Base-by-base conservation (phyloP, 2,797 vertebrate genomes). In the Catamblyrhynchus diadema region DNA sequence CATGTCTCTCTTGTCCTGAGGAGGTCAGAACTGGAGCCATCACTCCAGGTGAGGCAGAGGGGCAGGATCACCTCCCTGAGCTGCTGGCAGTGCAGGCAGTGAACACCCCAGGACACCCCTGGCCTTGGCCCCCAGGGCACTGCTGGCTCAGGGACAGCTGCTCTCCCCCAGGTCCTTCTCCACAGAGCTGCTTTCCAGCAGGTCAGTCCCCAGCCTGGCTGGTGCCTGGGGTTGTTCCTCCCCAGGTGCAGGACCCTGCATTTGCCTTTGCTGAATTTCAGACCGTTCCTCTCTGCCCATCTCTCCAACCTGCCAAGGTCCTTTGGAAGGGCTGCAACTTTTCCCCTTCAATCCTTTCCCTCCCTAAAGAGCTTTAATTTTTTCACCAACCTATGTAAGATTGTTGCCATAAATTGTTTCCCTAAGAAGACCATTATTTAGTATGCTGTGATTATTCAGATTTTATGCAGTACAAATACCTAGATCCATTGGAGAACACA, bases 401-500 rank as follows among this genome's bases (percentile, higher is more conserved):
- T 39, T 32, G 4, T 5, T 75, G 9, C 4, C 23, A 15, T 42
- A 59, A 86, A 60, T 9, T 15, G 4, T 13, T 8, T 67, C 14
- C 14, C 30, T 64, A 73, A 44, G 41, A 62, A 51, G 14, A 72
- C 35, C 10, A 2, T 35, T 42, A 50, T 18, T 60, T 35, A 60
- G 19, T 16, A 42, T 1, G 11, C 13, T 45, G 28, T 56, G 35
- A 78, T 14, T 24, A 57, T 33, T 61, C 21, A 50, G 24, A 51
- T n/a, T 79, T 72, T 20, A 65, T 8, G 16, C 37, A 35, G 44
- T 32, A 82, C 44, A 24, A 72, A 17, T 4, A 35, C 4, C 9
- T 20, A 42, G 14, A 61, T 37, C 10, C 37, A 12, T 2, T 16
- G 2, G 22, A 15, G 8, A 1, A 18, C 4, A 37, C 8, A 45